Percentiles rank a stretch among this genome's conserved stretches.
These are phyloP conservation scores for Aphelinus atriplicis DNA, from an alignment of 1,140 invertebrate species.

Conservation along the genomic window DNA sequence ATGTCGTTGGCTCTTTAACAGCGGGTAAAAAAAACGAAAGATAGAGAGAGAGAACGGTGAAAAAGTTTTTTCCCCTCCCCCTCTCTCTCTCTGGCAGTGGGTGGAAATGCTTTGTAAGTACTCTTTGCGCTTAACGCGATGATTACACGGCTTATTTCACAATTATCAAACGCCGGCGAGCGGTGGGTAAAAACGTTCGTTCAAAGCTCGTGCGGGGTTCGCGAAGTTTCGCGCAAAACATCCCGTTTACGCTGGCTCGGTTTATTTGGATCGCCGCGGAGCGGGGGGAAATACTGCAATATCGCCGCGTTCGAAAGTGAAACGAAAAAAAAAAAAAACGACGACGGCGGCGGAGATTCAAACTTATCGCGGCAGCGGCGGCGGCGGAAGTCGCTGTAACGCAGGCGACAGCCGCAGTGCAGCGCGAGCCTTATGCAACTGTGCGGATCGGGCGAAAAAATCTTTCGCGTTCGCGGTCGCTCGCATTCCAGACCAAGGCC, in stretches of 20 bases:
- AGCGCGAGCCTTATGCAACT: too few species aligned
- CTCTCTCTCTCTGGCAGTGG: background rate
- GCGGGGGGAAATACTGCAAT: background rate
- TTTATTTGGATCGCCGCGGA: background rate
- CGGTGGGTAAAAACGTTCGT: background rate
- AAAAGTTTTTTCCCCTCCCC: constrained; percentile 13
- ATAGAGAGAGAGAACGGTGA: background rate
- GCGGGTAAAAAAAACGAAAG: too few species aligned
- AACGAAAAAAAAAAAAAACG: background rate
- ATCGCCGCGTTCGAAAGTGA: background rate
- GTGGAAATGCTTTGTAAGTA: constrained; percentile 10
- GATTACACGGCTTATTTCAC: constrained; percentile 20
- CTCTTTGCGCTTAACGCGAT: constrained; percentile 15
- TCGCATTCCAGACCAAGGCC: too few species aligned
- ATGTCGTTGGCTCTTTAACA: background rate
- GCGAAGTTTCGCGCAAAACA: background rate
- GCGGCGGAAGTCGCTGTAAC: background rate
- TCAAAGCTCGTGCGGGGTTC: constrained; percentile 1
- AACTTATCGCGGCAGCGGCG: background rate
- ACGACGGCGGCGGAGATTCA: background rate
- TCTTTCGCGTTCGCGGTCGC: too few species aligned
- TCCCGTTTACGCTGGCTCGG: background rate
- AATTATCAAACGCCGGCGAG: background rate
- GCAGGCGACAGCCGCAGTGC: too few species aligned
- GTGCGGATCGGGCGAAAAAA: too few species aligned